A percentile compares a stretch with the other conserved stretches of the same genome.
These are phyloP conservation scores for Netelia fuscicornis DNA, from an alignment of 2,888 invertebrate species.

Conservation along the genomic window DNA sequence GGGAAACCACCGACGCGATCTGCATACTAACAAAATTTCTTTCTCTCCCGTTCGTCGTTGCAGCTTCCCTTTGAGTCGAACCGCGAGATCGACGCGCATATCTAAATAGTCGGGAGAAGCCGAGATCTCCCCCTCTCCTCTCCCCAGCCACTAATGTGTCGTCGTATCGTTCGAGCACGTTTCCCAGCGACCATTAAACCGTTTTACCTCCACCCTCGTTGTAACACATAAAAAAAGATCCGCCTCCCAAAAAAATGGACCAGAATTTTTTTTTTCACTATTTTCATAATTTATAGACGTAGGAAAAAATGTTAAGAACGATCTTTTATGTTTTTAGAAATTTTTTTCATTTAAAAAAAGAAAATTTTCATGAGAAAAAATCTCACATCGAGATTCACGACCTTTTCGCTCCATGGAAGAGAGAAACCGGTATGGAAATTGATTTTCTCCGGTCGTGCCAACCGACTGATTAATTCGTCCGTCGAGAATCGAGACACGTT, in stretches of 20 bases:
- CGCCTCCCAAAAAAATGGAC: background rate
- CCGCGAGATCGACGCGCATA: slow-evolving; percentile 60
- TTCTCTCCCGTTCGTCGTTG: slow-evolving; percentile 50
- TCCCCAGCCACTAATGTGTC: slow-evolving; percentile 73
- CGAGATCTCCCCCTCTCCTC: slow-evolving; percentile 32
- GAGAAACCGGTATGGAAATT: slow-evolving; percentile 40
- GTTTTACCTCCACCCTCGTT: background rate
- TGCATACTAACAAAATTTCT: slow-evolving; percentile 55
- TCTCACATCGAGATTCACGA: slow-evolving; percentile 9
- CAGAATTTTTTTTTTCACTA: slow-evolving; percentile 6
- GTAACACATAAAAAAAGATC: background rate
- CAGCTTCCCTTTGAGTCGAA: slow-evolving; percentile 40
- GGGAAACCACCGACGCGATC: slow-evolving; percentile 52
- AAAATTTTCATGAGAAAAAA: background rate
- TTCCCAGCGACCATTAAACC: slow-evolving; percentile 64
- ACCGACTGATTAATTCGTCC: slow-evolving; percentile 37
- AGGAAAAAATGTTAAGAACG: background rate
- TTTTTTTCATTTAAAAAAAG: background rate
- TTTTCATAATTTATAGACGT: background rate
- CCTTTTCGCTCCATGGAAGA: slow-evolving; percentile 1
- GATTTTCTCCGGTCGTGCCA: slow-evolving; percentile 17
- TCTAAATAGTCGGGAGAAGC: slow-evolving; percentile 68
- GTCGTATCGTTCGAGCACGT: slow-evolving; percentile 74
- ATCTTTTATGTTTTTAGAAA: background rate
- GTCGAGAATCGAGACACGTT: slow-evolving; percentile 41